Percentiles rank a stretch among this genome's conserved stretches.
phyloP scores from a whole-genome alignment of 2,888 invertebrate genomes.

The Disparrhopalites patrizii region DNA sequence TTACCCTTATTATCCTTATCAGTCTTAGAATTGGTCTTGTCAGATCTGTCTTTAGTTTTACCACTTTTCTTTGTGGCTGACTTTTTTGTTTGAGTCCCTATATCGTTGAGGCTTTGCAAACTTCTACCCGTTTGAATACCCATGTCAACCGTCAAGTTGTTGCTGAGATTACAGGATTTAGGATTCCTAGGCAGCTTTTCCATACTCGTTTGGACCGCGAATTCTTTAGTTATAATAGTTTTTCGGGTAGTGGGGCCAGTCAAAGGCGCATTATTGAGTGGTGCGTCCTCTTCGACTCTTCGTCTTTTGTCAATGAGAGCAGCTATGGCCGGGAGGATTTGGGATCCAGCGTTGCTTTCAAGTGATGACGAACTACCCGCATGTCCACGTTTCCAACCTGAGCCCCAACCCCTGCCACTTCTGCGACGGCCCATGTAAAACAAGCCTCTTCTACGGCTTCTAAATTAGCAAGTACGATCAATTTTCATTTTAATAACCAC shows the following conservation, averaged over 20 bases:
- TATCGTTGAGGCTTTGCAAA: slow-evolving; percentile 37
- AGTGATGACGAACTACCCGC: slow-evolving; percentile 72
- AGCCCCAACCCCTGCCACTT: slow-evolving; percentile 26
- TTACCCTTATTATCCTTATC: slow-evolving; percentile 21
- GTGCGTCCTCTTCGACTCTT: slow-evolving; percentile 19
- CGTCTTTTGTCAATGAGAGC: slow-evolving; percentile 39
- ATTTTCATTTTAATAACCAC: not conserved
- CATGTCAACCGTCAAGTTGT: slow-evolving; percentile 36
- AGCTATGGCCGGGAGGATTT: slow-evolving; percentile 45
- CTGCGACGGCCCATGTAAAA: slow-evolving; percentile 33
- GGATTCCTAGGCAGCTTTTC: slow-evolving; percentile 33
- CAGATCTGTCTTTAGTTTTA: slow-evolving; percentile 15
- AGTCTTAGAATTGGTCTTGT: slow-evolving; percentile 21
- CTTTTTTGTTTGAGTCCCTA: slow-evolving; percentile 46
- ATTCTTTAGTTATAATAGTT: slow-evolving; percentile 35
- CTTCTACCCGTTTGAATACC: slow-evolving; percentile 39
- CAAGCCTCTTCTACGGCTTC: slow-evolving; percentile 23
- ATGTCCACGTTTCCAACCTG: slow-evolving; percentile 33
- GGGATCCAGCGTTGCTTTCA: slow-evolving; percentile 66
- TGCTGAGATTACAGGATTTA: slow-evolving; percentile 28
- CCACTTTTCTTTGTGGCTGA: slow-evolving; percentile 46
- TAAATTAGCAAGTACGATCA: not conserved
- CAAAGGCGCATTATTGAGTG: slow-evolving; percentile 16
- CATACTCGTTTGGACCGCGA: slow-evolving; percentile 45
- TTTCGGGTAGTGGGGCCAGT: slow-evolving; percentile 18